Conservation (phyloP, 2,888 invertebrate genomes). For the Lasius fuliginosus region DNA sequence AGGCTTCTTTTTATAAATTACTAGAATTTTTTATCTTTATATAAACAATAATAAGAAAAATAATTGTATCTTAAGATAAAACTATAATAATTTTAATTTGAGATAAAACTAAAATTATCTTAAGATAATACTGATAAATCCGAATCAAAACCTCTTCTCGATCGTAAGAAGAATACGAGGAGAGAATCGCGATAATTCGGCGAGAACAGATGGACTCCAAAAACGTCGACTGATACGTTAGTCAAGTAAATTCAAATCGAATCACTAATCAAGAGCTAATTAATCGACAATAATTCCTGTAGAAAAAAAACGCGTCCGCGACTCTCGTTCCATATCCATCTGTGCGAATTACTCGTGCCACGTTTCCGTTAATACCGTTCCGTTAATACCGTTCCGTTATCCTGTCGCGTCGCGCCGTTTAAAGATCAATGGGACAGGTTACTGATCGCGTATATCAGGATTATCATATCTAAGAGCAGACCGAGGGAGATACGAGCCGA, state of each 20-base stretch:
- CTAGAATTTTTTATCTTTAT: background rate
- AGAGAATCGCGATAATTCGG: background rate
- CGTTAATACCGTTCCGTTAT: constrained; percentile 31
- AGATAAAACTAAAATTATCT: background rate
- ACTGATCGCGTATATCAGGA: constrained; percentile 6
- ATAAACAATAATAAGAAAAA: background rate
- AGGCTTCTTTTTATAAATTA: background rate
- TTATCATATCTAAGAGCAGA: constrained; percentile 33
- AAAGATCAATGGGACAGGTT: background rate
- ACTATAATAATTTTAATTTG: background rate
- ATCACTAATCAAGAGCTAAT: background rate
- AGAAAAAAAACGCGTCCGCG: background rate
- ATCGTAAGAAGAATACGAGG: background rate
- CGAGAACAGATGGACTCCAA: background rate
- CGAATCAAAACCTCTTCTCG: background rate
- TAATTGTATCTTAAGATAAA: background rate
- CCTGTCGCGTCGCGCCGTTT: background rate
- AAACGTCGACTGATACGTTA: background rate
- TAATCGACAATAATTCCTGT: background rate
- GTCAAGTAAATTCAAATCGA: background rate
- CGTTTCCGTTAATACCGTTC: constrained; percentile 12
- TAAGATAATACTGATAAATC: background rate
- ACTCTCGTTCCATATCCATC: background rate
- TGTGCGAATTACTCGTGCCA: background rate
- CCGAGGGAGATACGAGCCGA: constrained; percentile 2